Conservation (phyloP, 2,113 vertebrate genomes). For the Clarias gariepinus region DNA sequence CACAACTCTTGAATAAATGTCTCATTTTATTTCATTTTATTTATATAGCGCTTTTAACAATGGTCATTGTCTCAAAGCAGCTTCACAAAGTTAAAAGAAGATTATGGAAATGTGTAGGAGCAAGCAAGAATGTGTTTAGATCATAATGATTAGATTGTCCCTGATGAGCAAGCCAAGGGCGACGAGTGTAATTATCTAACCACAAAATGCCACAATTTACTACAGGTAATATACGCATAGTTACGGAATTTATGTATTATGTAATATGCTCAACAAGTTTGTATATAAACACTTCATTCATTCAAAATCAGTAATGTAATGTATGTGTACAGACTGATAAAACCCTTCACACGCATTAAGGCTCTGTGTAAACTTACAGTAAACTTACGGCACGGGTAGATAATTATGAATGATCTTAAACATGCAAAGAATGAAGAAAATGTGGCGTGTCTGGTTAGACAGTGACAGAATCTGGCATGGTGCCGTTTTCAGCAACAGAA, state of each 20-base stretch:
- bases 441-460: not conserved
- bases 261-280: not conserved
- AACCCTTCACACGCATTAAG: not conserved
- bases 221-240: too few relatives aligned
- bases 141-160: too few relatives aligned
- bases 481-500: not conserved
- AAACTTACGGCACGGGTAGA: not conserved
- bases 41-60: too few relatives aligned
- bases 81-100: too few relatives aligned
- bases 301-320: not conserved
- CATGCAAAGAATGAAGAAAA: slow-evolving; percentile 18
- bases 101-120: too few relatives aligned
- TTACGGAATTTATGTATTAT: too few relatives aligned
- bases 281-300: not conserved
- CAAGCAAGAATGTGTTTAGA: too few relatives aligned
- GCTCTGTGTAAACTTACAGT: not conserved
- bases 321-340: not conserved
- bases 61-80: too few relatives aligned
- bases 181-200: too few relatives aligned
- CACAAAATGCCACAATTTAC: too few relatives aligned
- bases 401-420: not conserved
- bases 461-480: not conserved
- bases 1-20: not conserved
- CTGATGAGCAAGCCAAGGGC: too few relatives aligned
- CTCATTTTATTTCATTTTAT: too few relatives aligned